Evolutionary conservation across 2,113 vertebrate genomes (phyloP), one percentile per base, ranked within the genome.

Genomic region (Otus sunia): DNA sequence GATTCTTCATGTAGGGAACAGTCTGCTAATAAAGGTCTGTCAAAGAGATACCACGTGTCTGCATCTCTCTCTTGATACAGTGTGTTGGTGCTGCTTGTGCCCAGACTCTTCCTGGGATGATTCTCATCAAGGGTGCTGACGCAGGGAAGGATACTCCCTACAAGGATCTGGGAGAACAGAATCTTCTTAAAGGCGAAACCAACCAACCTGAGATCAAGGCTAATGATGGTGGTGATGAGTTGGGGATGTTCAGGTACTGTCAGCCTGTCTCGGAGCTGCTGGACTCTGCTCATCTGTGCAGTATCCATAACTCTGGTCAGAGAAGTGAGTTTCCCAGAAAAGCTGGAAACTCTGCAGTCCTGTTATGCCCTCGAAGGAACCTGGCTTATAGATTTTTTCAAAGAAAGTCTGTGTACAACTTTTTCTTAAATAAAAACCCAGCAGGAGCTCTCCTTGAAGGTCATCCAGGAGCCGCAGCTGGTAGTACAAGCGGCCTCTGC

Each of bases 1-100:
- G 95, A 97, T 96, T 97, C 96, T 97, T 98, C 96, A 94, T 92
- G 94, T 95, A 97, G 97, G 96, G 96, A 98, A 96, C 94, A 97
- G 96, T 97, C 97, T 98, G 98, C 97, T 98, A 98, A 98, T 98
- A 98, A 98, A 98, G 96, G 97, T 97, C 91, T 98, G 97, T 98
- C 92, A 96, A 97, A 98, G 96, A 96, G 95, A 92, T 71, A 20
- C 29, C 11, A 9, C 0, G 23, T 1, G 45, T 77, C 68, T 72
- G 39, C 6, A 1, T 66, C 25, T 92, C 64, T 67, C 58, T n/a
- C 26, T 79, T 0, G 0, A 2, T 37, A 0, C 1, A 49, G 5
- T 55, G 56, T 62, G 3, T 45, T 82, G 50, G 23, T 94, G 66
- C n/a, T 87, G 19, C n/a, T 79, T 1, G 23, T 30, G 49, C 30